A percentile compares a stretch with the other conserved stretches of the same genome.
phyloP scores from a whole-genome alignment of 2,888 invertebrate genomes.

The Rhingia campestris region DNA sequence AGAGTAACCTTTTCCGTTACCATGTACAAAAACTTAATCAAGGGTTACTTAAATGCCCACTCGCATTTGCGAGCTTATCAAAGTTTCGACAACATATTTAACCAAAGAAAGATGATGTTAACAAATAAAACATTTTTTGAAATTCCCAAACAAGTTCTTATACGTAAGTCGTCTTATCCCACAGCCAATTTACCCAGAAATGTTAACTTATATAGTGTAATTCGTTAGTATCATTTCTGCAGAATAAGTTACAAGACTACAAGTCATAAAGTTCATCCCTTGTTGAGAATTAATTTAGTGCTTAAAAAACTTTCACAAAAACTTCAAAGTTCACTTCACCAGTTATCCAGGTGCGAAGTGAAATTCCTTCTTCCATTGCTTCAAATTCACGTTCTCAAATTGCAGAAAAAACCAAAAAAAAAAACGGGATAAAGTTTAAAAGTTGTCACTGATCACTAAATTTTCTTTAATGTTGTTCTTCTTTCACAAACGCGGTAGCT shows the following conservation, averaged over 20 bases:
- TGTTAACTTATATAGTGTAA: conserved; percentile 2
- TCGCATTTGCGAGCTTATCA: no score
- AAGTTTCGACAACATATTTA: no score
- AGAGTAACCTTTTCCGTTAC: no score
- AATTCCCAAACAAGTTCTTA: not conserved
- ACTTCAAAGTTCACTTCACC: conserved; percentile 47
- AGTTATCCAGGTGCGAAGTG: conserved; percentile 52
- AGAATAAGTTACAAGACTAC: conserved; percentile 37
- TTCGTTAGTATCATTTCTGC: not conserved
- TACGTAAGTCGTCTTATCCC: no score
- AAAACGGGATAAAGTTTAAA: conserved; percentile 10
- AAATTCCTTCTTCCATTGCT: conserved; percentile 37
- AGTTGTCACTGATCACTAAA: conserved; percentile 28
- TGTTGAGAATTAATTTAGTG: conserved; percentile 53
- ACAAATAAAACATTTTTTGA: no score
- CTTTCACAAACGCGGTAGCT: not conserved
- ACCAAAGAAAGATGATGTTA: no score
- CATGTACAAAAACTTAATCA: no score
- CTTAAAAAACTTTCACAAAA: conserved; percentile 42
- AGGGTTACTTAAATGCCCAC: no score
- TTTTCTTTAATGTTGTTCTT: conserved; percentile 16
- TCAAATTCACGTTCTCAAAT: conserved; percentile 35
- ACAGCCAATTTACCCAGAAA: not conserved
- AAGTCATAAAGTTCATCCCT: conserved; percentile 38
- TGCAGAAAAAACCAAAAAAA: conserved; percentile 6